Percentiles rank a stretch among this genome's conserved stretches.
phyloP scores from a whole-genome alignment of 2,797 vertebrate genomes.

The Artibeus jamaicensis region DNA sequence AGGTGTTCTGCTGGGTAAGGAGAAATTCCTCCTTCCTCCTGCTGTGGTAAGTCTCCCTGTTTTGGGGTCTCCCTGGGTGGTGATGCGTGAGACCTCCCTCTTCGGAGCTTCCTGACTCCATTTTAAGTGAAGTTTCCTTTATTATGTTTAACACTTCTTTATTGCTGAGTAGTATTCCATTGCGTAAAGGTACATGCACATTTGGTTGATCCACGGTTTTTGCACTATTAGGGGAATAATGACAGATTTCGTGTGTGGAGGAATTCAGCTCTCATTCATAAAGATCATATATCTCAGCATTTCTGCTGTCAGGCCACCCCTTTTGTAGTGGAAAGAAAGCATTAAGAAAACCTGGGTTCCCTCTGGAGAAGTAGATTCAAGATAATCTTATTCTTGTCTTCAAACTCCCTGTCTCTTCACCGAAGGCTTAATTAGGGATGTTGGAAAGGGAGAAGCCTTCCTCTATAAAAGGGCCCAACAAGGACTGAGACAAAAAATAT shows the following conservation, averaged over 20 bases:
- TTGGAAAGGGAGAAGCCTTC: background rate
- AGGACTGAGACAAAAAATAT: background rate
- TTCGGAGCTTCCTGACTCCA: background rate
- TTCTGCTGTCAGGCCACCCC: background rate
- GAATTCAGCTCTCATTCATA: background rate
- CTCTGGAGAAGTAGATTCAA: background rate
- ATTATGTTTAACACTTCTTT: background rate
- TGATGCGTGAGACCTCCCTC: background rate
- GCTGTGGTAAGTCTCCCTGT: background rate
- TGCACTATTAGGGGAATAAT: background rate
- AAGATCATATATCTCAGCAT: background rate
- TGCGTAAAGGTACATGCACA: background rate
- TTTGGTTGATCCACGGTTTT: background rate
- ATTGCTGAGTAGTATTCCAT: background rate
- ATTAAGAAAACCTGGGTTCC: background rate
- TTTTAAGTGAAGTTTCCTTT: background rate
- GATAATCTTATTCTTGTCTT: background rate
- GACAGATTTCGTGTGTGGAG: background rate
- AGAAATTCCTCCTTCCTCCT: background rate
- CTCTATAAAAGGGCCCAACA: background rate
- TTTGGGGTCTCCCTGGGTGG: background rate
- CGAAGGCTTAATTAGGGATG: background rate
- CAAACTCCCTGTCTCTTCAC: background rate
- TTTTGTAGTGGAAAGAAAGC: background rate
- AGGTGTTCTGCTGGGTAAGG: background rate